phyloP scores from a whole-genome alignment of 2,888 invertebrate genomes.

The Sphaerophoria taeniata region DNA sequence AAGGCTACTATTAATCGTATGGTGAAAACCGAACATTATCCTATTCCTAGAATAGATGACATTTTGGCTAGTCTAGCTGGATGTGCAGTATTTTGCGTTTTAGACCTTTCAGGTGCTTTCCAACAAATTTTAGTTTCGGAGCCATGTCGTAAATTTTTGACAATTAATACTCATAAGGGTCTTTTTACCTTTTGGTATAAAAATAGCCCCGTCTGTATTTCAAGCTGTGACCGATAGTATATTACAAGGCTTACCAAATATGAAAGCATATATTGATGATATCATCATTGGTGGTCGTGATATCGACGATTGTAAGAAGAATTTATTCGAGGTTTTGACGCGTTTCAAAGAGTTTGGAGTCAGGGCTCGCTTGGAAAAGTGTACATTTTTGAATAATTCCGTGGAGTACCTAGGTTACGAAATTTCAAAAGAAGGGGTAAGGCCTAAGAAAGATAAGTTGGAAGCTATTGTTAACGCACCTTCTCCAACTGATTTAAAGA shows the following conservation, averaged over 20 bases:
- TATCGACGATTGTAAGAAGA: conserved; percentile 39
- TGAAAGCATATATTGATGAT: conserved; percentile 63
- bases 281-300: conserved; percentile 54
- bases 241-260: conserved; percentile 23
- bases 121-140: conserved; percentile 70
- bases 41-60: conserved; percentile 72
- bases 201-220: conserved; percentile 36
- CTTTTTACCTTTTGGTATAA: conserved; percentile 47
- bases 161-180: conserved; percentile 74
- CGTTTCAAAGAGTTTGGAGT: conserved; percentile 10
- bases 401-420: conserved; percentile 10
- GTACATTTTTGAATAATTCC: background rate
- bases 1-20: conserved; percentile 75
- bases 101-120: conserved; percentile 74
- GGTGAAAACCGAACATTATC: conserved; percentile 76
- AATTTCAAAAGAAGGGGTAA: conserved; percentile 18
- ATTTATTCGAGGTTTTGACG: conserved; percentile 41
- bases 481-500: conserved; percentile 22
- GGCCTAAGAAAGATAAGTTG: conserved; percentile 12
- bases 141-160: conserved; percentile 68
- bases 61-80: conserved; percentile 68
- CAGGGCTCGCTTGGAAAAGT: conserved; percentile 4
- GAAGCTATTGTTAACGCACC: conserved; percentile 2
- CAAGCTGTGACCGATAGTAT: conserved; percentile 54
- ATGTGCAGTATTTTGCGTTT: conserved; percentile 65